Evolutionary conservation across 2,797 vertebrate species (phyloP), one percentile per base, ranked within the genome.

Genomic region (Rhinogobio ventralis): DNA sequence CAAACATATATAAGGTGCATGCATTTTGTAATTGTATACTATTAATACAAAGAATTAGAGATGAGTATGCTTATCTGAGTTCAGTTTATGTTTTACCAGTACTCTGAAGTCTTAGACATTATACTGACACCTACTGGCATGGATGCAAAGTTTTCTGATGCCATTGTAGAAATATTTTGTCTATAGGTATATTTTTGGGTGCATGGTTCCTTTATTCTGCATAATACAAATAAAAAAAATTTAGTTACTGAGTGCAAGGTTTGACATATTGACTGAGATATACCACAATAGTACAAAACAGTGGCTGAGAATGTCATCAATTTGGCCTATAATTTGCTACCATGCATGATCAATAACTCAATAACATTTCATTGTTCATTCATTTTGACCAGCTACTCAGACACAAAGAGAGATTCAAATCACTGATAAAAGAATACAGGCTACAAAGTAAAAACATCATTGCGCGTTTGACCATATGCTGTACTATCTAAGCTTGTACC

Each of bases 281-380:
- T 30, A n/a, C 30, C 25, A 74, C 28, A 45, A 62, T 23, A 49
- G 49, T 20, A 7, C 20, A 51, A 39, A 67, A 39, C 45, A 82
- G 20, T 49, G 20, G 14, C 33, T n/a, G 62, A 51, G 9, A 30
- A 76, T 83, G 15, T 23, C 36, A 67, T 76, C 62, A 76, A 53
- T 75, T 39, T 20, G 57, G 55, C 17, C 11, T 23, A 55, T 76
- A 0, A 76, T 83, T 45, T 57, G 25, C 49, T 25, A 23, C 36
- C 82, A 46, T 1, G 15, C 46, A 57, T 2, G 33, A 77, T 77
- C 72, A 53, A 83, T 68, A 83, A 77, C 42, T 76, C 62, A 77
- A 46, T 55, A 66, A 30, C 46, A 33, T 83, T 67, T 67, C 9
- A 68, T 55, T 19, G 39, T 55, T 55, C 17, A 11, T 83, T 83